Percentiles rank a stretch among this genome's conserved stretches.
These are phyloP conservation scores for Parus major DNA, from an alignment of 2,113 vertebrate genomes.

Conservation along the genomic window DNA sequence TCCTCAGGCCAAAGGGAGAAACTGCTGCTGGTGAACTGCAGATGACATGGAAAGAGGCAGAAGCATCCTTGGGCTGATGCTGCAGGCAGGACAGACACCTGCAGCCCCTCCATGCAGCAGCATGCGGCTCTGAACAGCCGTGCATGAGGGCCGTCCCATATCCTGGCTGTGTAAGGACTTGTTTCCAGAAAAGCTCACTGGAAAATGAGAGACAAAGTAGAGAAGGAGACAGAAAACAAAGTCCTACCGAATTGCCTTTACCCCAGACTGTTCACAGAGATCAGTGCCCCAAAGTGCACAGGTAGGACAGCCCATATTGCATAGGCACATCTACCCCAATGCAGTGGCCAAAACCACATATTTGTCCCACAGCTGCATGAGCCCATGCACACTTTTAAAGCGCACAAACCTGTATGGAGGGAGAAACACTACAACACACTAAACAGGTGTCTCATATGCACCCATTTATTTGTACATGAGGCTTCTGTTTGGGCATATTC, in stretches of 20 bases:
- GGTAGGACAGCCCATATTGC: not conserved
- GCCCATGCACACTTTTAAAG: not conserved
- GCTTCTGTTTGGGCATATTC: not conserved
- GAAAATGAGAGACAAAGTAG: not conserved
- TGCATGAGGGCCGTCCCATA: not conserved
- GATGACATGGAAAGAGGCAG: not conserved
- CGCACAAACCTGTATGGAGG: not conserved
- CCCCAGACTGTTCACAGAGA: not conserved
- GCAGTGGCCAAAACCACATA: not conserved
- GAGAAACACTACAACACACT: rapidly evolving
- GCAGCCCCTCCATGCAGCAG: not conserved
- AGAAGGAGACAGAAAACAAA: not conserved
- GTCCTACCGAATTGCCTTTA: not conserved
- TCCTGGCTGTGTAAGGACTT: not conserved
- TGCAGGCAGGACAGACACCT: not conserved
- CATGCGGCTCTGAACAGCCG: rapidly evolving
- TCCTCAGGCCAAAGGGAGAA: not conserved
- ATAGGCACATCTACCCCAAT: rapidly evolving
- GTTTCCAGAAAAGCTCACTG: not conserved
- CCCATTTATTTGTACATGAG: not conserved
- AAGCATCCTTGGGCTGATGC: rapidly evolving
- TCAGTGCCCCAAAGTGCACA: not conserved
- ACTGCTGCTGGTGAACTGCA: not conserved
- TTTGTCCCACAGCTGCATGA: not conserved
- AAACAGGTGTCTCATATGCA: not conserved